Percentiles rank a stretch among this genome's conserved stretches.
These are phyloP conservation scores for Autographa pulchrina DNA, from an alignment of 2,888 invertebrate species.

Conservation along the genomic window DNA sequence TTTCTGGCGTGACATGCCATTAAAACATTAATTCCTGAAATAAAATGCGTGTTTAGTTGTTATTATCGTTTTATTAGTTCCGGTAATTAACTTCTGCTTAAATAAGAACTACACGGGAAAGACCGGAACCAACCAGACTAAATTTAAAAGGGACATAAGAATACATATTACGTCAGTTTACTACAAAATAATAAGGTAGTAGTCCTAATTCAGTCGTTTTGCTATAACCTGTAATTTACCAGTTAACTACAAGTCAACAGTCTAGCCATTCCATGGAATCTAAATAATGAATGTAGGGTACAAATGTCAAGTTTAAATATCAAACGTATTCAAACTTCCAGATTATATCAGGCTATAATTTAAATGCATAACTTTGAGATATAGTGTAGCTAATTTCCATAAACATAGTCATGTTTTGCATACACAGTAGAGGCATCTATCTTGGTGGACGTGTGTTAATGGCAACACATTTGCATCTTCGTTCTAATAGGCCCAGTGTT, in stretches of 20 bases:
- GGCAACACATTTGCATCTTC: conserved; percentile 52
- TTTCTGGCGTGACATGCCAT: conserved; percentile 43
- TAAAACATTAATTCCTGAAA: conserved; percentile 42
- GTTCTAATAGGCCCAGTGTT: conserved; percentile 58
- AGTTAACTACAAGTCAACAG: background rate
- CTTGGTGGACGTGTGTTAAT: conserved; percentile 52
- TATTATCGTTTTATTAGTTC: conserved; percentile 36
- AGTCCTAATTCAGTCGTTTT: background rate
- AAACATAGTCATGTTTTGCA: conserved; percentile 11
- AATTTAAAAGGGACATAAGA: background rate
- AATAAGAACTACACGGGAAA: background rate
- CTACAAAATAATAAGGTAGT: too few relatives aligned
- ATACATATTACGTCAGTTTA: too few relatives aligned
- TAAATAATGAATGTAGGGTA: background rate
- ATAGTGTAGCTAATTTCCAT: conserved; percentile 35
- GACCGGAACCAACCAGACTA: background rate
- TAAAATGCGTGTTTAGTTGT: conserved; percentile 19
- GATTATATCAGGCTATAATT: conserved; percentile 23
- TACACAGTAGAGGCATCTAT: conserved; percentile 39
- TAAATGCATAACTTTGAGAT: conserved; percentile 28
- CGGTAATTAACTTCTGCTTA: conserved; percentile 26
- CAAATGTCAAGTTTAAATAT: conserved; percentile 31
- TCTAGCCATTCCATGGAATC: background rate
- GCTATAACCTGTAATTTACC: background rate
- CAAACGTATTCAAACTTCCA: conserved; percentile 11